phyloP scores from a whole-genome alignment of 2,797 vertebrate species.

The Petrocephalus schoutedeni region DNA sequence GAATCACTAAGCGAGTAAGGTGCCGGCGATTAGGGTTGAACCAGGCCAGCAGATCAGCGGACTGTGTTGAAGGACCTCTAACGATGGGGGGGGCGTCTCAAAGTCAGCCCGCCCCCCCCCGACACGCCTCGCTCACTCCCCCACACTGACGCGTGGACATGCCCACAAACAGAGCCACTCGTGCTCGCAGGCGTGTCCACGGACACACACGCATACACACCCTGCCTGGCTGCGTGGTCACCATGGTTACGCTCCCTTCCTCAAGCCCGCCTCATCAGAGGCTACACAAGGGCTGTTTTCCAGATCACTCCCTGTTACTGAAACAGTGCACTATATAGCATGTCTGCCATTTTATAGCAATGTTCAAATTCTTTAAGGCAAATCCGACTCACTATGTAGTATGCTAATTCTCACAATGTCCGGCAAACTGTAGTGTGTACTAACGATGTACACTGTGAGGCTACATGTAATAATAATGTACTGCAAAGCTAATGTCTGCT shows the following conservation, averaged over 20 bases:
- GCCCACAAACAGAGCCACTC: background rate
- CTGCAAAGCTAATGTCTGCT: background rate
- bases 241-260: slow-evolving; percentile 23
- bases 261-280: background rate
- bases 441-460: background rate
- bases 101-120: background rate
- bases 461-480: background rate
- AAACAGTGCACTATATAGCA: background rate
- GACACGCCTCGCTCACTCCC: too few species aligned
- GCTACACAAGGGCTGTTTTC: background rate
- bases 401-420: background rate
- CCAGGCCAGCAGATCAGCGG: background rate
- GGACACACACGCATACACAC: background rate
- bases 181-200: background rate
- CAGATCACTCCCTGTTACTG: background rate
- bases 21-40: background rate
- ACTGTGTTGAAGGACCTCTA: slow-evolving; percentile 14
- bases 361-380: background rate
- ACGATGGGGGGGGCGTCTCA: background rate
- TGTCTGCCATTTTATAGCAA: background rate
- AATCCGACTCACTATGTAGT: background rate
- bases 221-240: background rate
- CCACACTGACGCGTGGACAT: background rate
- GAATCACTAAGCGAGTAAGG: background rate
- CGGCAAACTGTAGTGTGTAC: background rate